phyloP scores from a whole-genome alignment of 2,113 vertebrate genomes.

The Taurulus bubalis region DNA sequence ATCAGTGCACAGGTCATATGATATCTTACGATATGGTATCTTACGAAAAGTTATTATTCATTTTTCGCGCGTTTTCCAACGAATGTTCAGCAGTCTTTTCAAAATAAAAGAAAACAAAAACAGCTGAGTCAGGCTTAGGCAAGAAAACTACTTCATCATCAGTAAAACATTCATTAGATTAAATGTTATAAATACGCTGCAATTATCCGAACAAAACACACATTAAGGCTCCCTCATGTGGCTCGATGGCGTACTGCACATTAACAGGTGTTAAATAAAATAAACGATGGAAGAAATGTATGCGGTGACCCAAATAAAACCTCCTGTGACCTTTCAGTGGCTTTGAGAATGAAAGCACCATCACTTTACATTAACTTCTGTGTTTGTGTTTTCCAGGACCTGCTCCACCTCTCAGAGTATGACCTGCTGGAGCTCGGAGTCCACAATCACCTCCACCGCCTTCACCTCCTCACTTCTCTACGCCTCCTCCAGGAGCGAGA shows the following conservation, averaged over 20 bases:
- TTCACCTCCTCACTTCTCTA: slow-evolving; percentile 84
- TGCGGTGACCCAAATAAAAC: neutral
- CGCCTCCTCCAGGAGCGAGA: slow-evolving; percentile 82
- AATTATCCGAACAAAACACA: neutral
- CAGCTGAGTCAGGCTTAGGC: no score
- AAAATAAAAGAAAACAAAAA: neutral
- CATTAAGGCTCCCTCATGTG: neutral
- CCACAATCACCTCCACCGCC: slow-evolving; percentile 81
- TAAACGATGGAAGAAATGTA: neutral
- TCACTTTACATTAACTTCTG: neutral
- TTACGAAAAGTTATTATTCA: no score
- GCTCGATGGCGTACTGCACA: neutral
- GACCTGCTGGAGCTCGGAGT: slow-evolving; percentile 83
- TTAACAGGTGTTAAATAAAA: neutral
- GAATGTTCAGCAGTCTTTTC: neutral
- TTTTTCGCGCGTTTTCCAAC: neutral
- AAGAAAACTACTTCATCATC: no score
- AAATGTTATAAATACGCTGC: neutral
- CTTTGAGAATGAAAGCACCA: neutral
- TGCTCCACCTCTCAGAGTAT: slow-evolving; percentile 82
- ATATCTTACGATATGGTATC: no score
- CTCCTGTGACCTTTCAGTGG: neutral
- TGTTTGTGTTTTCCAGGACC: slow-evolving; percentile 78
- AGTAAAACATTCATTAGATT: neutral
- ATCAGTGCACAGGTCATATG: neutral